Evolutionary conservation across 2,888 invertebrate species (phyloP), one percentile per base, ranked within the genome.

Genomic region (Aleiodes leptofemur): DNA sequence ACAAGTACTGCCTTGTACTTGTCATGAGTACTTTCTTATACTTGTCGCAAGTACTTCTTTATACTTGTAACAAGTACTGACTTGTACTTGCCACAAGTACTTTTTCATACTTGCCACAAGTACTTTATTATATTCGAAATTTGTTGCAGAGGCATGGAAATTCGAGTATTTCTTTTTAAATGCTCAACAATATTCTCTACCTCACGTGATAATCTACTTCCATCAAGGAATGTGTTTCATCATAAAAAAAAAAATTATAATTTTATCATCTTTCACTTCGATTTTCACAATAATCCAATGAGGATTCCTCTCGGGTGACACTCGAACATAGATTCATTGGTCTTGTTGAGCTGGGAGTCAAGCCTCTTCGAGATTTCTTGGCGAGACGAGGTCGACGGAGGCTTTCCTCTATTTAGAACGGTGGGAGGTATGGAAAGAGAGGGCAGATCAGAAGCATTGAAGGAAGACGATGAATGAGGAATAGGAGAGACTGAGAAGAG

Each of bases 291-390:
- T 48, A 48, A 64, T 64, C 43, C 64, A 9, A 43, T 14, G 11
- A 48, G 43, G 48, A 64, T 64, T 43, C 64, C 64, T 43, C 43
- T 14, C 11, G 64, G 16, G 64, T 64, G 64, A 64, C 64, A 64
- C 64, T 48, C 64, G 48, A 23, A 43, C 56, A 53, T 55, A 23
- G 34, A 72, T 64, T 72, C 53, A 66, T 72, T 16, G 55, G 64
- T 43, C 38, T 56, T 14, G 43, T 16, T 38, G 64, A 64, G 43
- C 16, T 72, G 38, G 64, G 53, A 61, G 51, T 72, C 64, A 64
- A 72, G 34, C 53, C 29, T 31, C 51, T 61, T 69, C 53, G 43
- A 23, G 51, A 72, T 72, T 72, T 29, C 53, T 0, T 38, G 38
- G 61, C 38, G 53, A 72, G 43, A 51, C 55, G 43, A 72, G 53